These are phyloP conservation scores for Dasypogon diadema DNA, from an alignment of 2,888 invertebrate genomes.

Conservation along the genomic window DNA sequence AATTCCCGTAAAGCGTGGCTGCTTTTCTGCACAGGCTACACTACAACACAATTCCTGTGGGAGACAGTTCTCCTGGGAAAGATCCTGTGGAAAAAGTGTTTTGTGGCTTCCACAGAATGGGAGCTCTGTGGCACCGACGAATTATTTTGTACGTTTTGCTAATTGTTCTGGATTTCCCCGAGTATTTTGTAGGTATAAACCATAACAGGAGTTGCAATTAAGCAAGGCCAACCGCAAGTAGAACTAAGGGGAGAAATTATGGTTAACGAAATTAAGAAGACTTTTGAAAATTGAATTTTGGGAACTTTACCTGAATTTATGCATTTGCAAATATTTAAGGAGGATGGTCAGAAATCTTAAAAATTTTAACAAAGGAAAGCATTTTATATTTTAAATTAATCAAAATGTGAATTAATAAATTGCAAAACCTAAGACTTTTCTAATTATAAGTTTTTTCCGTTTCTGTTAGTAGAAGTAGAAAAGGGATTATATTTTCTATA, in stretches of 20 bases:
- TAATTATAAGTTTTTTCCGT: too few relatives aligned
- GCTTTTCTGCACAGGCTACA: background rate
- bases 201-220: conserved; percentile 16
- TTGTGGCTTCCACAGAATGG: background rate
- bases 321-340: background rate
- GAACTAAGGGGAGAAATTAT: background rate
- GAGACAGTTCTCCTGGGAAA: background rate
- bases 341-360: too few relatives aligned
- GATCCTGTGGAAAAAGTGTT: background rate
- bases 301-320: background rate
- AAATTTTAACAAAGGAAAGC: too few relatives aligned
- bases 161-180: conserved; percentile 30
- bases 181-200: conserved; percentile 27
- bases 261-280: background rate
- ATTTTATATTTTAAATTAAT: too few relatives aligned
- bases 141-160: conserved; percentile 42
- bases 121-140: background rate
- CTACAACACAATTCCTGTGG: background rate
- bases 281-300: too few relatives aligned
- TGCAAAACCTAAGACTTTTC: too few relatives aligned
- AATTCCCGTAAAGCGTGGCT: background rate
- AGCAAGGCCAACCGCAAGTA: conserved; percentile 20
- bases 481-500: too few relatives aligned
- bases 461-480: too few relatives aligned
- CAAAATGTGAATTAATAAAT: too few relatives aligned